A percentile compares a stretch with the other conserved stretches of the same genome.
Evolutionary conservation across 2,888 invertebrate species (phyloP).

Genomic region (Chalcosyrphus nemorum): DNA sequence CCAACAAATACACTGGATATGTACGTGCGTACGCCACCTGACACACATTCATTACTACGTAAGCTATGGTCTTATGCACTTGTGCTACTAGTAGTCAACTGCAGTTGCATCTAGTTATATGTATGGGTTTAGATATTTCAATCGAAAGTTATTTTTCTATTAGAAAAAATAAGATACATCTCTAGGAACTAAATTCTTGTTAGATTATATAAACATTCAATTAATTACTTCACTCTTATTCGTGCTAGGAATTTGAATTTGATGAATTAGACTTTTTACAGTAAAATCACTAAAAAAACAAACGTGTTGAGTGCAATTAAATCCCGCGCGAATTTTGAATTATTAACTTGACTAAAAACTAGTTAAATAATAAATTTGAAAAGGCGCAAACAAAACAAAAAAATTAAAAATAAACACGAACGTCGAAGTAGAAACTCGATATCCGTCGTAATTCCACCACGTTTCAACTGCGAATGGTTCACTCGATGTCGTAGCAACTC

Average conservation of each 20-base stretch:
- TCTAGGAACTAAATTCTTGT: background rate
- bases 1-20: background rate
- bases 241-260: conserved; percentile 45
- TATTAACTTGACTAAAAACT: background rate
- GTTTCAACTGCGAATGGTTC: conserved; percentile 67
- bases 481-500: conserved; percentile 52
- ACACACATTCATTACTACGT: conserved; percentile 25
- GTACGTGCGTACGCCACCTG: conserved; percentile 37
- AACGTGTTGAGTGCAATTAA: conserved; percentile 9
- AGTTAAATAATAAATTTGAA: background rate
- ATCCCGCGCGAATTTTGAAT: conserved; percentile 6
- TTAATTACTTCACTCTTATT: conserved; percentile 55
- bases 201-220: background rate
- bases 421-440: conserved; percentile 53
- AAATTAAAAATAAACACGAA: conserved; percentile 2
- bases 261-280: conserved; percentile 53
- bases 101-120: conserved; percentile 11
- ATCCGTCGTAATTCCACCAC: conserved; percentile 72
- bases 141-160: conserved; percentile 34
- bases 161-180: background rate
- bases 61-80: conserved; percentile 17
- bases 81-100: conserved; percentile 7
- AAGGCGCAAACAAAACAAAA: conserved; percentile 34
- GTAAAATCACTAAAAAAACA: conserved; percentile 11
- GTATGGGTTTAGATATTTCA: conserved; percentile 20